Base-by-base conservation (phyloP, 1,140 invertebrate genomes). In the Eriosoma lanigerum region DNA sequence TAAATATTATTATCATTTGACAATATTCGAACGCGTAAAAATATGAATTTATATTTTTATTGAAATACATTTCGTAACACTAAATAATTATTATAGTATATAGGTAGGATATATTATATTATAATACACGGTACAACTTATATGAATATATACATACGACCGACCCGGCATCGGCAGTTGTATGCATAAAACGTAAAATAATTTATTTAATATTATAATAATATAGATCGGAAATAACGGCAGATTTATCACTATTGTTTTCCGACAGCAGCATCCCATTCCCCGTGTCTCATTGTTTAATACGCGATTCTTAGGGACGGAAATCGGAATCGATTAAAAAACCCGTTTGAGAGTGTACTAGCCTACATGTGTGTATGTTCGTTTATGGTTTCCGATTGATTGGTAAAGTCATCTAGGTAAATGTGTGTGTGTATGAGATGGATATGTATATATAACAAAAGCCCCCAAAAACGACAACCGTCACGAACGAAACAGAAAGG, bases 281-380 rank as follows among this genome's bases (percentile, higher is more conserved):
- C 19, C 60, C 26, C 29, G 66, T 24, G 8, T 38, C 32, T 4
- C 8, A 38, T 38, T 38, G 3, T 38, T 8, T 4, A 38, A 38
- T 10, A 48, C 46, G 13, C 46, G 46, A 32, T 62, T 62, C 58
- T 26, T 19, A 38, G n/a, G 8, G 8, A 3, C 6, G 38, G 26
- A 44, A n/a, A 64, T 24, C 15, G n/a, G 64, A 68, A 68, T 68
- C 44, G 66, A 68, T 68, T 68, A 76, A 56, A 76, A 76, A 76
- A 76, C 73, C 73, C 72, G 72, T 75, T 56, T 56, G 70, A n/a
- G 46, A 32, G 62, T 0, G 4, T 24, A 38, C 21, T 8, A 24
- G n/a, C 13, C 13, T 46, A 19, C n/a, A 26, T 26, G 32, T 21
- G 32, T 10, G 62, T 46, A 32, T 46, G 21, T 8, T 24, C 62